A percentile compares a stretch with the other conserved stretches of the same genome.
phyloP scores from a whole-genome alignment of 2,113 vertebrate genomes.

The Andinoacara biseriatus region DNA sequence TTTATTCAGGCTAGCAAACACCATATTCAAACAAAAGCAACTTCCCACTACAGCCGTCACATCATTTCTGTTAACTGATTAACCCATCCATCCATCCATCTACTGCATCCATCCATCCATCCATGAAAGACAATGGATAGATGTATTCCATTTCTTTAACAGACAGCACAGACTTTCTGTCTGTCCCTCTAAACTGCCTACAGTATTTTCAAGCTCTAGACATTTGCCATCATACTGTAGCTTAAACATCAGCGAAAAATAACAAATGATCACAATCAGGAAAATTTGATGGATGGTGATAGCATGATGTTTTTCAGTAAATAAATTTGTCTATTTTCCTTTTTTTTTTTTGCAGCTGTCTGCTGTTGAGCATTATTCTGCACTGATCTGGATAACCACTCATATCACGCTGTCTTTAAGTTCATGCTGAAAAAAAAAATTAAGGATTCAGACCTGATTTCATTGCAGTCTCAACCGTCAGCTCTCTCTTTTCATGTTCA shows the following conservation, averaged over 20 bases:
- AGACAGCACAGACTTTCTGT: neutral
- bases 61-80: neutral
- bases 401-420: neutral
- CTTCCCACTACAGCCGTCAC: neutral
- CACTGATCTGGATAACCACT: neutral
- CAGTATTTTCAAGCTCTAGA: too few species aligned
- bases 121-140: too few species aligned
- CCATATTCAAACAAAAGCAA: neutral
- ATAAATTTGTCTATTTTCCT: neutral
- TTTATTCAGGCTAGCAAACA: neutral
- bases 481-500: constrained; percentile 1
- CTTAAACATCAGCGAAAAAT: too few species aligned
- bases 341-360: neutral
- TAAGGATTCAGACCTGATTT: neutral
- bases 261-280: too few species aligned
- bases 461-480: neutral
- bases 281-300: too few species aligned
- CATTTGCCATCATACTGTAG: too few species aligned
- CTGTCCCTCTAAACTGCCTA: too few species aligned
- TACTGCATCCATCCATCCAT: neutral
- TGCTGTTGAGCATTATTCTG: neutral
- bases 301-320: too few species aligned
- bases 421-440: neutral
- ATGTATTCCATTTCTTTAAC: neutral
- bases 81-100: neutral